Conservation (phyloP, 2,797 vertebrate genomes). For the Pseudocheirus occidentalis region DNA sequence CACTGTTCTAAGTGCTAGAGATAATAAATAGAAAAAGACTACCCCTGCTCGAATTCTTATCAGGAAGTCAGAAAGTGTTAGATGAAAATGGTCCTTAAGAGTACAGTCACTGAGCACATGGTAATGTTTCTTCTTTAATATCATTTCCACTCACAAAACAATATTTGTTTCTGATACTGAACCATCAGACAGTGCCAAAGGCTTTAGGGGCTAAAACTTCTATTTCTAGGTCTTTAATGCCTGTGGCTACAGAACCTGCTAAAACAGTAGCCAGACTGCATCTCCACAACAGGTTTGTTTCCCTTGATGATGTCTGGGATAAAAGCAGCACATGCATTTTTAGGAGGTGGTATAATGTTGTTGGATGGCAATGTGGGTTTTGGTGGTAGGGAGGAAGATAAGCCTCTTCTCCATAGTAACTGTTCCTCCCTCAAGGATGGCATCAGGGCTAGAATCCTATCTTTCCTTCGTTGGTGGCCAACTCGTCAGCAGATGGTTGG, state of each 20-base stretch:
- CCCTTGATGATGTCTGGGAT: neutral
- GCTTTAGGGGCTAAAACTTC: neutral
- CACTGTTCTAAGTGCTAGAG: neutral
- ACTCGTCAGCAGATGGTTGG: neutral
- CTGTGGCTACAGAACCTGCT: neutral
- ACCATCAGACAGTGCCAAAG: neutral
- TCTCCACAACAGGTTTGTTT: neutral
- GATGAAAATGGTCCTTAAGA: neutral
- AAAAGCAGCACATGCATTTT: neutral
- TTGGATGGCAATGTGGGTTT: neutral
- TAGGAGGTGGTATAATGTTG: neutral
- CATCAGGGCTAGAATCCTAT: neutral
- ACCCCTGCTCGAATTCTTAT: neutral
- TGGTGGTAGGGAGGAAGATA: neutral
- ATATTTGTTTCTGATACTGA: neutral
- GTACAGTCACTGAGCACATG: neutral
- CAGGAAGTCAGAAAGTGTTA: neutral
- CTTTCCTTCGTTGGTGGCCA: neutral
- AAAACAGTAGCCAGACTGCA: neutral
- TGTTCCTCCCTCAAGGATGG: neutral
- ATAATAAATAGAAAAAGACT: no score
- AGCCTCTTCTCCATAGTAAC: neutral
- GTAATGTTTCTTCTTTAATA: neutral
- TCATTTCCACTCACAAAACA: neutral
- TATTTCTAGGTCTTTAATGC: neutral